Evolutionary conservation across 2,888 invertebrate species (phyloP).

Genomic region (Scaptomyza parva): DNA sequence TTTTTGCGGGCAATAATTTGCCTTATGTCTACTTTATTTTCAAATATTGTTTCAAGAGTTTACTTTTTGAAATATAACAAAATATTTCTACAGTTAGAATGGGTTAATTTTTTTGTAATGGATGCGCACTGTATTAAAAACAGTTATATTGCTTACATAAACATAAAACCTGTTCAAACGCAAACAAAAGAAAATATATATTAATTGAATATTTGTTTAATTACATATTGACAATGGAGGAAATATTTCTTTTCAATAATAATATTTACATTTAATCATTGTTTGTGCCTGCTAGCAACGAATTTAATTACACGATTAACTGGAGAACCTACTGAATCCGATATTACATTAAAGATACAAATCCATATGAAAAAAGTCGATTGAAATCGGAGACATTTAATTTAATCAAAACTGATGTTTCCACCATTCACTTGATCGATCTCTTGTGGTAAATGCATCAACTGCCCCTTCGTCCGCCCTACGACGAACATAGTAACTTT

Average conservation of each 20-base stretch:
- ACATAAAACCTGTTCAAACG: not conserved
- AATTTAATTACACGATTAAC: constrained; percentile 12
- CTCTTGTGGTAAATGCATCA: constrained; percentile 25
- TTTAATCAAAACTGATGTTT: constrained; percentile 18
- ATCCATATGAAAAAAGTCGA: too few relatives aligned
- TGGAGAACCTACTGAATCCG: constrained; percentile 8
- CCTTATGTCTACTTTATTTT: too few relatives aligned
- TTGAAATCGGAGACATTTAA: constrained; percentile 3
- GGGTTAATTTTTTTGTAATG: not conserved
- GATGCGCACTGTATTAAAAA: not conserved
- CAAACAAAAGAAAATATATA: constrained; percentile 1
- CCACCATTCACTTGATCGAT: constrained; percentile 8
- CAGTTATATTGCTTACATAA: not conserved
- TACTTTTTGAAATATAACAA: too few relatives aligned
- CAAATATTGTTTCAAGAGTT: too few relatives aligned
- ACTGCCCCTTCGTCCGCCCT: not conserved
- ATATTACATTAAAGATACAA: constrained; percentile 24
- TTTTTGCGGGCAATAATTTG: too few relatives aligned
- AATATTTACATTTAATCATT: constrained; percentile 4
- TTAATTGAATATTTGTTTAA: constrained; percentile 1
- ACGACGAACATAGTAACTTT: not conserved
- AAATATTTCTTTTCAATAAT: not conserved
- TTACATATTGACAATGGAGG: constrained; percentile 3
- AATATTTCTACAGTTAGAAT: too few relatives aligned
- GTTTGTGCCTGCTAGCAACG: not conserved